Evolutionary conservation across 2,888 invertebrate genomes (phyloP).

Genomic region (Argyra leucocephala): DNA sequence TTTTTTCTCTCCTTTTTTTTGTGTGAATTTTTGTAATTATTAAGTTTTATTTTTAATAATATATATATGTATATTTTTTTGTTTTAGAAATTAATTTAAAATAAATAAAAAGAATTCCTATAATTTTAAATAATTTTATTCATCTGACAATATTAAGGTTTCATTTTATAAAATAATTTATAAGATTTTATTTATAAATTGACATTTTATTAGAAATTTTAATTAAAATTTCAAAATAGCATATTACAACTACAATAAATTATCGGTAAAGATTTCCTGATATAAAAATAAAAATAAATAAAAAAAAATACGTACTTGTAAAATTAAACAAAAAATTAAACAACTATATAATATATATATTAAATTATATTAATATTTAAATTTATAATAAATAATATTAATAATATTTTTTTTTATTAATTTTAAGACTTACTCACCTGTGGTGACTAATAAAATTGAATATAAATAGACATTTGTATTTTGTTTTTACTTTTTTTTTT

Average conservation of each 20-base stretch:
- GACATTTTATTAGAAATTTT: background rate
- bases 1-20: too few relatives aligned
- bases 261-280: background rate
- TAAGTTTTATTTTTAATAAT: too few relatives aligned
- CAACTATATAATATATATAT: background rate
- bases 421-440: background rate
- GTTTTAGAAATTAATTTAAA: too few relatives aligned
- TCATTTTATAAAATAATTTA: background rate
- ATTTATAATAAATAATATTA: background rate
- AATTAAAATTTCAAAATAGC: background rate
- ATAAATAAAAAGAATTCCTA: constrained; percentile 2
- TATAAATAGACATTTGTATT: background rate
- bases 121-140: background rate
- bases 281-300: background rate
- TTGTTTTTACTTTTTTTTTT: too few relatives aligned
- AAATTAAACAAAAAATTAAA: background rate
- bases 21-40: background rate
- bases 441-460: background rate
- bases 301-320: constrained; percentile 1
- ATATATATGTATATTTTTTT: too few relatives aligned
- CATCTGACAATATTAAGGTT: too few relatives aligned
- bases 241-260: background rate
- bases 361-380: background rate
- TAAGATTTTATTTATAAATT: background rate
- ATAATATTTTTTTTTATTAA: background rate